phyloP scores from a whole-genome alignment of 2,113 vertebrate genomes.

The Charadrius vociferus region DNA sequence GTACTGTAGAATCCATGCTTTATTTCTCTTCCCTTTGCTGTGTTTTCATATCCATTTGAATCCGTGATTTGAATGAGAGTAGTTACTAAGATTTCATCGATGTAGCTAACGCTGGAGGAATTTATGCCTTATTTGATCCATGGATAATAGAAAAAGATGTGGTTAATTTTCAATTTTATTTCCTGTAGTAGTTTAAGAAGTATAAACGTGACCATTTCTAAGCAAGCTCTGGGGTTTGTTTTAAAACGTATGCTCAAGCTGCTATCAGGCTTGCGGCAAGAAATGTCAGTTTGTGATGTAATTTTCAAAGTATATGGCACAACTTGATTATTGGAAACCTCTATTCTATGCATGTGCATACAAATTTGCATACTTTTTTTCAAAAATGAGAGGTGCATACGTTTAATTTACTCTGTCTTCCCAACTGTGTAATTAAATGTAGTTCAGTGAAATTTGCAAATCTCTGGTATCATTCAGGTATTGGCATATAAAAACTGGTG shows the following conservation, averaged over 20 bases:
- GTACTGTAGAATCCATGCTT: slow-evolving; percentile 71
- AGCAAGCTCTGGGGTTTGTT: not conserved
- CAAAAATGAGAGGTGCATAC: not conserved
- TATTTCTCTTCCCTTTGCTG: slow-evolving; percentile 55
- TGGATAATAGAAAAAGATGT: not conserved
- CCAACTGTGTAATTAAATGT: not conserved
- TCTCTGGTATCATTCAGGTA: not conserved
- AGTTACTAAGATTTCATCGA: not conserved
- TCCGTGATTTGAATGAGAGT: not conserved
- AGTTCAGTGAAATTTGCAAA: not conserved
- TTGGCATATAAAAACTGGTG: not conserved
- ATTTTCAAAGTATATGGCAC: not conserved
- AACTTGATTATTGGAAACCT: not conserved
- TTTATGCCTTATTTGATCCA: not conserved
- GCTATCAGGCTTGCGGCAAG: not conserved
- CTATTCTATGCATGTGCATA: not conserved
- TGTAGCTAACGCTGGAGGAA: not conserved
- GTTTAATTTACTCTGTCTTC: not conserved
- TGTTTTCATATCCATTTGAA: slow-evolving; percentile 59
- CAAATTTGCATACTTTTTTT: not conserved
- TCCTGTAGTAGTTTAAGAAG: not conserved
- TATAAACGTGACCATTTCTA: not conserved
- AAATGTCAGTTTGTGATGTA: not conserved
- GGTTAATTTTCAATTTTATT: not conserved
- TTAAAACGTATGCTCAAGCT: not conserved